Evolutionary conservation across 1,140 invertebrate genomes (phyloP), one percentile per base, ranked within the genome.

Genomic region (Bombus pascuorum): DNA sequence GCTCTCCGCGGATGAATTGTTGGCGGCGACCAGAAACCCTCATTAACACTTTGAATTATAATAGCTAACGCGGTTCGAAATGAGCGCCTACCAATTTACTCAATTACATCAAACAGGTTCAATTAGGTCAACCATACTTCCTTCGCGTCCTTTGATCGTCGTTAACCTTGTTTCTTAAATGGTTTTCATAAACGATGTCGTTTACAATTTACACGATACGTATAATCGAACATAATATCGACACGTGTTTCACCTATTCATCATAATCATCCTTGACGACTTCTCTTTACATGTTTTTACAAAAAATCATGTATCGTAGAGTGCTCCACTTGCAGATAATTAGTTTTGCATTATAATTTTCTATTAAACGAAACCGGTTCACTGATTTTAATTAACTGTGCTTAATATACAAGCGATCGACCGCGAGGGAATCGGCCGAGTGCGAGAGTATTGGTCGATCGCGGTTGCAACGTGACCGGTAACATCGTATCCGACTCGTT

Each of bases 11-110:
- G 47, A 53, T 75, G 13, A 57, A 13, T 1, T 3, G 22, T 75
- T 37, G 32, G 73, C 44, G 44, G 9, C n/a, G 42, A 25, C n/a
- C 18, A 47, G n/a, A 34, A 74, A 53, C 13, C 18, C 42, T 75
- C 73, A 25, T 75, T 75, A 75, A 75, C 44, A 32, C 44, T 53
- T 75, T 75, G 28, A 75, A 75, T 53, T 75, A 75, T 53, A 75
- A 75, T 53, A 68, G 66, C 3, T 18, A 25, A 34, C 32, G 18
- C 65, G 65, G 13, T 66, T 32, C 32, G 34, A 34, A 68, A 68
- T 22, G 32, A 34, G 34, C 32, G 18, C 4, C 66, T 34, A 37
- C 18, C 66, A 68, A 68, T 68, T 68, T 68, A 68, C 66, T 32
- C 34, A 10, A 37, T 10, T 34, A 34, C 66, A 13, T 37, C 18